phyloP scores from a whole-genome alignment of 2,113 vertebrate species.

The Hippocampus barbouri region DNA sequence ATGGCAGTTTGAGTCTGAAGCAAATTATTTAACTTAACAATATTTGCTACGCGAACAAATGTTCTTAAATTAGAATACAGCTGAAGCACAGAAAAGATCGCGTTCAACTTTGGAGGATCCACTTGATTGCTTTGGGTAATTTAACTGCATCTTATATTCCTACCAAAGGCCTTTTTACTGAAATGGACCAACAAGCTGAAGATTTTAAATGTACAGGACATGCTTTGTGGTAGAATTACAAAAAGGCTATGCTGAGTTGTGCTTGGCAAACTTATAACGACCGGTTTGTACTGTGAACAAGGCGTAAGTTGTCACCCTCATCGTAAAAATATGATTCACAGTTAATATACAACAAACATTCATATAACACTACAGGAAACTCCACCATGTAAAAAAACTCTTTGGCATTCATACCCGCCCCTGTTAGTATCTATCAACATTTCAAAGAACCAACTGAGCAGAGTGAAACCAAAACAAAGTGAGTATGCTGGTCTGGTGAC shows the following conservation, averaged over 20 bases:
- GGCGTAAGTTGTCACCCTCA: slow-evolving; percentile 13
- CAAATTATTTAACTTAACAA: too few relatives aligned
- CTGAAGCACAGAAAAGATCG: too few relatives aligned
- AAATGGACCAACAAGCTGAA: not conserved
- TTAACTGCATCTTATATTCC: not conserved
- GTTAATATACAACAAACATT: slow-evolving; percentile 42
- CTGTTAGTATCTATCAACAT: slow-evolving; percentile 41
- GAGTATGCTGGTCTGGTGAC: slow-evolving; percentile 49
- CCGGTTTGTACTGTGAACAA: slow-evolving; percentile 10
- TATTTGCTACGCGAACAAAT: too few relatives aligned
- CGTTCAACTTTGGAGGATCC: not conserved
- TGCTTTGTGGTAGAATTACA: not conserved
- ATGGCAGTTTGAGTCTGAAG: not conserved
- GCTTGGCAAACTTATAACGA: not conserved
- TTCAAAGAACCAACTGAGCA: slow-evolving; percentile 41
- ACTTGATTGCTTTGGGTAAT: not conserved
- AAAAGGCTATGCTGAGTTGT: not conserved
- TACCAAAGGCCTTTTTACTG: not conserved
- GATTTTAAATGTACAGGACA: not conserved
- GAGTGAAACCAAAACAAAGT: slow-evolving; percentile 48
- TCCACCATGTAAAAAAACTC: not conserved
- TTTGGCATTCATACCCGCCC: slow-evolving; percentile 16
- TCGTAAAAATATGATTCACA: slow-evolving; percentile 20
- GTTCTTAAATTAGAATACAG: too few relatives aligned
- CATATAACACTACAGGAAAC: slow-evolving; percentile 10